A percentile compares a stretch with the other conserved stretches of the same genome.
These are phyloP conservation scores for Haliclona indistincta DNA, from an alignment of 37 sponge, comb jelly and placozoan genomes.

Conservation along the genomic window DNA sequence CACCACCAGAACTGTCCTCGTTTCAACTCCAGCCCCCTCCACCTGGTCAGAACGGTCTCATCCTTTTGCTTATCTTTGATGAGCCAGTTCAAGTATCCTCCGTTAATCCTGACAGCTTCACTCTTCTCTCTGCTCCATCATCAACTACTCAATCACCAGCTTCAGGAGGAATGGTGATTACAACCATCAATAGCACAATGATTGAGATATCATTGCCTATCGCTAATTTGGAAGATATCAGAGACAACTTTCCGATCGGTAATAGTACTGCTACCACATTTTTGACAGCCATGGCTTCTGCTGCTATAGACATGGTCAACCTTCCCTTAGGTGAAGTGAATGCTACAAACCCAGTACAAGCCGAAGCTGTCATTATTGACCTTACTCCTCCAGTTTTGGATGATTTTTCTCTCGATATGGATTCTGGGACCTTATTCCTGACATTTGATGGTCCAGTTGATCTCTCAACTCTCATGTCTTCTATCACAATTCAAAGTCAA, in stretches of 20 bases:
- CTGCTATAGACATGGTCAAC: conserved; percentile 72
- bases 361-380: conserved; percentile 64
- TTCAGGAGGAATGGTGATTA: conserved; percentile 31
- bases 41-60: conserved; percentile 35
- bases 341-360: conserved; percentile 39
- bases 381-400: conserved; percentile 66
- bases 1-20: conserved; percentile 44
- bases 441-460: conserved; percentile 74
- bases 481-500: conserved; percentile 46
- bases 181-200: conserved; percentile 34
- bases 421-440: conserved; percentile 62
- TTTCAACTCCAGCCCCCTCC: conserved; percentile 70
- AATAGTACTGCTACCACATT: conserved; percentile 22
- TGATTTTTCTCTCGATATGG: conserved; percentile 74
- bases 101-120: conserved; percentile 43
- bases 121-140: conserved; percentile 24
- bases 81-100: conserved; percentile 77
- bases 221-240: conserved; percentile 43
- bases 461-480: conserved; percentile 48
- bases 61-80: conserved; percentile 53
- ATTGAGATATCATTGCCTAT: conserved; percentile 45
- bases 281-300: conserved; percentile 33
- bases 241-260: conserved; percentile 52
- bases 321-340: conserved; percentile 7
- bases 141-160: conserved; percentile 15